Conservation (phyloP, 2,797 vertebrate species). For the Diplodus puntazzo region DNA sequence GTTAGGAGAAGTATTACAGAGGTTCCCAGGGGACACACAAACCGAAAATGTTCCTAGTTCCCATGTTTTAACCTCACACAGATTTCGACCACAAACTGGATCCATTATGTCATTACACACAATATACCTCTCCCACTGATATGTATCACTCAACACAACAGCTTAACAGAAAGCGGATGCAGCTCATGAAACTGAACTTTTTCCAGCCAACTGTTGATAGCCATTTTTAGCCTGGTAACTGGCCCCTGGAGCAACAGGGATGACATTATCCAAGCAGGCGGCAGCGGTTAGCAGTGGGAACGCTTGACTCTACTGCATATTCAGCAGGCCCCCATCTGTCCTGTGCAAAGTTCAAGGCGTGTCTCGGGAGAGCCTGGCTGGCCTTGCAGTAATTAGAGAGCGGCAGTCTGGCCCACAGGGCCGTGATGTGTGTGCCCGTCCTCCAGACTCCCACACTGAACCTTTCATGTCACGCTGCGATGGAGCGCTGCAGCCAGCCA, state of each 20-base stretch:
- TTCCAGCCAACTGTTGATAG: slow-evolving; percentile 64
- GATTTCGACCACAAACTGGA: slow-evolving; percentile 45
- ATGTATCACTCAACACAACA: slow-evolving; percentile 45
- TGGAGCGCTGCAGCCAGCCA: slow-evolving; percentile 60
- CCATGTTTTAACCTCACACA: slow-evolving; percentile 38
- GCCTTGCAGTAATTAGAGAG: slow-evolving; percentile 86
- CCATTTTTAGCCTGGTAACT: slow-evolving; percentile 78
- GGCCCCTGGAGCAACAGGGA: slow-evolving; percentile 76
- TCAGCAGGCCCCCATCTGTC: slow-evolving; percentile 81
- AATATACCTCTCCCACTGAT: slow-evolving; percentile 50
- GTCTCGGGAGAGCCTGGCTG: slow-evolving; percentile 80
- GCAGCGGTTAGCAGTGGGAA: slow-evolving; percentile 82
- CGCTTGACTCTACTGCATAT: slow-evolving; percentile 75
- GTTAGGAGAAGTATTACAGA: slow-evolving; percentile 24
- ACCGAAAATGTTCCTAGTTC: slow-evolving; percentile 23
- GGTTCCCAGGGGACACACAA: slow-evolving; percentile 32
- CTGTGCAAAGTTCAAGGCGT: slow-evolving; percentile 86
- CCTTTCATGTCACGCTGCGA: slow-evolving; percentile 75
- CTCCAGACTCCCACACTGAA: slow-evolving; percentile 75
- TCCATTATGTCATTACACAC: slow-evolving; percentile 56
- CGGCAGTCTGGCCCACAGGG: slow-evolving; percentile 79
- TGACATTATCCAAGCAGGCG: slow-evolving; percentile 81
- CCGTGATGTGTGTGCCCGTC: slow-evolving; percentile 71
- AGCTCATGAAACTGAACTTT: slow-evolving; percentile 54
- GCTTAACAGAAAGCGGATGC: slow-evolving; percentile 51